Conservation (phyloP, 2,113 vertebrate species). For the Etheostoma cragini region DNA sequence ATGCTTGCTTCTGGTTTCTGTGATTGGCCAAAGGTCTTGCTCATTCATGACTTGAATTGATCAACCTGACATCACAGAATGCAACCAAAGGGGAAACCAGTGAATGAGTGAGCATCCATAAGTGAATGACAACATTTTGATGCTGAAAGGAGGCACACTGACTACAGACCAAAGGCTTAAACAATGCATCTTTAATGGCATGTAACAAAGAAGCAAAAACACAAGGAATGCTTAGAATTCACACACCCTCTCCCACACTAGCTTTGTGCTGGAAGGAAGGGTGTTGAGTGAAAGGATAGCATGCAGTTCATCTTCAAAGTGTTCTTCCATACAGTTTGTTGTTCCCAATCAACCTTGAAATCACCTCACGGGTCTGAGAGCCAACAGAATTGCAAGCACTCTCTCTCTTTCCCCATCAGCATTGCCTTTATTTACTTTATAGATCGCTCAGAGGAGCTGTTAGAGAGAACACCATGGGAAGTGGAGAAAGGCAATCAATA, state of each 20-base stretch:
- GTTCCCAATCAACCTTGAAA: constrained; percentile 85
- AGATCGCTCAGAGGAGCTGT: constrained; percentile 75
- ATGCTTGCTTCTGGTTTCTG: neutral
- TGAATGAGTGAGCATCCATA: neutral
- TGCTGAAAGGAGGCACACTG: constrained; percentile 8
- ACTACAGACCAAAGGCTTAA: constrained; percentile 22
- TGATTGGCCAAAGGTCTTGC: neutral
- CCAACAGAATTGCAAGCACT: constrained; percentile 54
- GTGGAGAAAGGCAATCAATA: constrained; percentile 77
- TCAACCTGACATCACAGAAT: constrained; percentile 10
- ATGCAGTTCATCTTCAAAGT: constrained; percentile 60
- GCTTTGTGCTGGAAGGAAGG: constrained; percentile 28
- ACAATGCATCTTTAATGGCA: constrained; percentile 32
- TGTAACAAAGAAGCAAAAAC: constrained; percentile 16
- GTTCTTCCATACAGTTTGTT: constrained; percentile 74
- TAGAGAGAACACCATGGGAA: constrained; percentile 70
- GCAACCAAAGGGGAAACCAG: constrained; percentile 19
- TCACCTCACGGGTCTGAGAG: constrained; percentile 72
- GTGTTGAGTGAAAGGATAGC: constrained; percentile 41
- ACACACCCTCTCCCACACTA: constrained; percentile 12
- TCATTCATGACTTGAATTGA: constrained; percentile 12
- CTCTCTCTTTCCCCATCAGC: constrained; percentile 48
- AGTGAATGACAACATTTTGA: constrained; percentile 7
- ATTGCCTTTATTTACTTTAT: constrained; percentile 81
- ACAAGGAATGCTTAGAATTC: neutral